Percentiles rank a stretch among this genome's conserved stretches.
Conservation (phyloP, 2,113 vertebrate genomes). For the Chrysemys picta region DNA sequence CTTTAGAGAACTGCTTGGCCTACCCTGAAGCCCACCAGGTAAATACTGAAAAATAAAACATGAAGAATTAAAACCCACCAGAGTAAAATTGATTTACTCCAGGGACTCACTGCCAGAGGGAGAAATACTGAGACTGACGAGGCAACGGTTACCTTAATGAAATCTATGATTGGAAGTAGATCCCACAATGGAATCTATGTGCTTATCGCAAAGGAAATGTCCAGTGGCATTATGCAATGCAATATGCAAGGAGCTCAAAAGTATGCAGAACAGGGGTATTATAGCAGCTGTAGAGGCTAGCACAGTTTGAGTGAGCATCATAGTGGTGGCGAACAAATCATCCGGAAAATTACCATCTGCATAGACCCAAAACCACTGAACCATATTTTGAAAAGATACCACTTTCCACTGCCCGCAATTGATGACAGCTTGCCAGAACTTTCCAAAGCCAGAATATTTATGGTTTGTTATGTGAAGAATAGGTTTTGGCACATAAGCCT, state of each 20-base stretch:
- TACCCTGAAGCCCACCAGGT: too few relatives aligned
- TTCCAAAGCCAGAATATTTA: neutral
- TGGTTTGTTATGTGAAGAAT: neutral
- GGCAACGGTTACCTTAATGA: too few relatives aligned
- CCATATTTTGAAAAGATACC: neutral
- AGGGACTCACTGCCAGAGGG: too few relatives aligned
- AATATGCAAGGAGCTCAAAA: neutral
- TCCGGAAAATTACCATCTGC: neutral
- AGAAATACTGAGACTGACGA: too few relatives aligned
- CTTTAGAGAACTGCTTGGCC: too few relatives aligned
- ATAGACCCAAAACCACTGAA: neutral
- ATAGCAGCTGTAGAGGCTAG: neutral
- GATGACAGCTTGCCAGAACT: neutral
- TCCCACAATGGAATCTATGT: neutral
- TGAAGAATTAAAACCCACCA: too few relatives aligned
- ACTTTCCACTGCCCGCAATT: neutral
- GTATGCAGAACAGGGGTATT: neutral
- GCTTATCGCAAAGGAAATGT: neutral
- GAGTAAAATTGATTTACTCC: too few relatives aligned
- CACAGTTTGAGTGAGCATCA: neutral
- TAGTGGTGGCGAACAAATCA: neutral
- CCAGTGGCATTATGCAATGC: neutral
- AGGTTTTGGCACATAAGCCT: neutral
- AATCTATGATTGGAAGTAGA: too few relatives aligned
- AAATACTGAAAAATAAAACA: too few relatives aligned